phyloP scores from a whole-genome alignment of 2,113 vertebrate species.

The Labeo rohita region DNA sequence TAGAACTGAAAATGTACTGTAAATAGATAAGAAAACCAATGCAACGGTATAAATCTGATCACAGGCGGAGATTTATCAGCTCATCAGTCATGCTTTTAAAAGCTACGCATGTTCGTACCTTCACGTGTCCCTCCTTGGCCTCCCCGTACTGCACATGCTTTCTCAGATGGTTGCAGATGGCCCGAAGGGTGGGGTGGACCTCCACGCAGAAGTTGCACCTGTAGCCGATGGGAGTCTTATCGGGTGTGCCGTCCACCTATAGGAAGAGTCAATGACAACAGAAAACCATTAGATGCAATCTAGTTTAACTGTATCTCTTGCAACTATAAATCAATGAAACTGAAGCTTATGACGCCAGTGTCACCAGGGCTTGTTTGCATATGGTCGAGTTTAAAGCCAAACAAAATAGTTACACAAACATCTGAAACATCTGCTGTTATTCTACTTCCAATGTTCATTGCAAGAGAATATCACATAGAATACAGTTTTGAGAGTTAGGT shows the following conservation, averaged over 20 bases:
- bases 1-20: too few relatives aligned
- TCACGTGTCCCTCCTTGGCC: conserved; percentile 78
- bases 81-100: not conserved
- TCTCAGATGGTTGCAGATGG: conserved; percentile 98
- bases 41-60: too few relatives aligned
- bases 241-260: conserved; percentile 63
- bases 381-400: not conserved
- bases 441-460: too few relatives aligned
- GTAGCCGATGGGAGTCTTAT: conserved; percentile 84
- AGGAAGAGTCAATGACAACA: not conserved
- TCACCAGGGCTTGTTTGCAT: not conserved
- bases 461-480: too few relatives aligned
- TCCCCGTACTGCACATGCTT: conserved; percentile 96
- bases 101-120: conserved; percentile 70
- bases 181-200: conserved; percentile 93
- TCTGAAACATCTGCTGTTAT: not conserved
- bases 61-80: not conserved
- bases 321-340: not conserved
- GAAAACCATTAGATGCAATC: not conserved
- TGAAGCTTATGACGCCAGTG: not conserved
- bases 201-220: conserved; percentile 97
- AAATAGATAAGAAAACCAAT: not conserved
- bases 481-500: too few relatives aligned
- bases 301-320: not conserved
- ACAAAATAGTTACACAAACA: too few relatives aligned